Base-by-base conservation (phyloP, 1,140 invertebrate genomes). In the Panulirus ornatus region DNA sequence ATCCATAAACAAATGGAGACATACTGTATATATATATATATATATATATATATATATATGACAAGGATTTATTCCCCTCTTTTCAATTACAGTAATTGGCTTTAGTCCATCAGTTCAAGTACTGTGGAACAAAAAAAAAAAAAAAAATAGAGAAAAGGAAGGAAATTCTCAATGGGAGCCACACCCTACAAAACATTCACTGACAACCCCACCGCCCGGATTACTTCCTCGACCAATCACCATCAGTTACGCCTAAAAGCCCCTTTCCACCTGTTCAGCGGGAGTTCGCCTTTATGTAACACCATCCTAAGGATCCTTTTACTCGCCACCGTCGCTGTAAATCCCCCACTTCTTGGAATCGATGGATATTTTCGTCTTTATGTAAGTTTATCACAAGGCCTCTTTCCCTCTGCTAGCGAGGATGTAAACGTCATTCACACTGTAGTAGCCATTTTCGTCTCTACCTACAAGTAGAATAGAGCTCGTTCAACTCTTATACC, bases 191-290 rank as follows among this genome's bases (percentile, higher is more conserved):
- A 66, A 66, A 30, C 58, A 66, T 27, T 63, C 51, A 19, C 58
- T 63, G 58, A 27, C n/a, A 63, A 63, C 58, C 30, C 58, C 58
- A 66, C 58, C 30, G 30, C 58, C 58, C 30, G 58, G 58, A 66
- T 66, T 66, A 66, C 58, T n/a, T 27, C 58, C 58, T 66, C 58
- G 22, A 66, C 58, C 58, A 66, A 27, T 66, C 58, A 30, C 30
- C 22, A 27, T 66, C 58, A 66, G 30, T 66, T 66, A 66, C 27
- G 58, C 58, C 30, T 5, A 30, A 27, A 66, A 66, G 22, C 9
- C 51, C 22, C 51, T 27, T 0, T 66, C 3, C n/a, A 27, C 1
- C 58, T 5, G 14, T 27, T 66, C n/a, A 30, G 58, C 6, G 3
- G n/a, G n/a, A 66, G 30, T 27, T 66, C 14, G 58, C 22, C 58